Evolutionary conservation across 2,888 invertebrate species (phyloP).

Genomic region (Ecliptopera silaceata): DNA sequence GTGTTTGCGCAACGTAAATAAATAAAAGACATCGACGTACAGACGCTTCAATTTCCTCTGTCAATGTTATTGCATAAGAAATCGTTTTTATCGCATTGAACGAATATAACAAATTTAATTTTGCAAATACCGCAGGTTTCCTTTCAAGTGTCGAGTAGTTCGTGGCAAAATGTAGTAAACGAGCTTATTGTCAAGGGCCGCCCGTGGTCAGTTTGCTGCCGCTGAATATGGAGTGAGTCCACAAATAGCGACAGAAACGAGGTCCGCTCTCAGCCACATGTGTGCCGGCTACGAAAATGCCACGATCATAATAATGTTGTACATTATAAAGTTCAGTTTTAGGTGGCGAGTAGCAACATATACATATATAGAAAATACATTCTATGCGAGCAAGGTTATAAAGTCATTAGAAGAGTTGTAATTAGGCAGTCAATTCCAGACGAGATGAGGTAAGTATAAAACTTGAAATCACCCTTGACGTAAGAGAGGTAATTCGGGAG

Average conservation of each 20-base stretch:
- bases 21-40: slow-evolving; percentile 35
- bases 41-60: slow-evolving; percentile 47
- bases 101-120: slow-evolving; percentile 50
- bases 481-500: slow-evolving; percentile 28
- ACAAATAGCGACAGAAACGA: slow-evolving; percentile 48
- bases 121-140: slow-evolving; percentile 28
- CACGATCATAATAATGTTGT: slow-evolving; percentile 51
- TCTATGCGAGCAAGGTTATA: slow-evolving; percentile 9
- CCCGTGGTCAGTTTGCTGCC: slow-evolving; percentile 43
- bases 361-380: slow-evolving; percentile 8
- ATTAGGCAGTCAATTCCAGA: slow-evolving; percentile 24
- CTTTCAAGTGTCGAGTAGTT: slow-evolving; percentile 32
- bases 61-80: slow-evolving; percentile 50
- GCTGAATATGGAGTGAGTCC: slow-evolving; percentile 51
- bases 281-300: slow-evolving; percentile 54
- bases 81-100: slow-evolving; percentile 57
- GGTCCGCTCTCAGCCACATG: slow-evolving; percentile 53
- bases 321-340: background rate
- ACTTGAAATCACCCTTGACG: slow-evolving; percentile 29
- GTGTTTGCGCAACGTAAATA: slow-evolving; percentile 32
- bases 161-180: slow-evolving; percentile 50
- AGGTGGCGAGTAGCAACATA: background rate
- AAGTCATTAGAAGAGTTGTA: slow-evolving; percentile 22
- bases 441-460: slow-evolving; percentile 29
- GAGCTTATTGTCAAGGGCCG: slow-evolving; percentile 56